Conservation (phyloP, 2,797 vertebrate genomes). For the Eremophila alpestris region DNA sequence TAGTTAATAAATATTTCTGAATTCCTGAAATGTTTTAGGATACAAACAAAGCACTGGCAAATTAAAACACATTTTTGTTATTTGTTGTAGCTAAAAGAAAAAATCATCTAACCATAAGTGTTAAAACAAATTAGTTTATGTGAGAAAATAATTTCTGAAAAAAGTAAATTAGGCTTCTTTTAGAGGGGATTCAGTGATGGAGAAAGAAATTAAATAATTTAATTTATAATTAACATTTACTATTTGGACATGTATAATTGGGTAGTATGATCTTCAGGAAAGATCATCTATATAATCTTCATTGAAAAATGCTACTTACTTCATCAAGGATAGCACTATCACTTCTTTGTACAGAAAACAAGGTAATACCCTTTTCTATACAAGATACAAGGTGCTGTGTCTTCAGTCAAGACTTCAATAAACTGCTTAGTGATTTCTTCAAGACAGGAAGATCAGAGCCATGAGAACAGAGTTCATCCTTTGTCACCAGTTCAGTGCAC, state of each 20-base stretch:
- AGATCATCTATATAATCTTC: constrained; percentile 22
- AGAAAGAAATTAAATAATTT: constrained; percentile 47
- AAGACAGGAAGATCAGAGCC: background rate
- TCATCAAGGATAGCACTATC: constrained; percentile 38
- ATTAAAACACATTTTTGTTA: constrained; percentile 28
- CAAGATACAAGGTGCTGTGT: constrained; percentile 63
- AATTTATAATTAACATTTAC: constrained; percentile 37
- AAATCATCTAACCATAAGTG: background rate
- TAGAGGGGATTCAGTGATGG: background rate
- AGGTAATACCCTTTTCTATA: constrained; percentile 8
- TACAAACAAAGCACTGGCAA: constrained; percentile 31
- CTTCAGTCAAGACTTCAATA: constrained; percentile 25
- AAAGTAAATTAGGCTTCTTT: constrained; percentile 12
- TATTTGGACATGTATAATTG: constrained; percentile 23
- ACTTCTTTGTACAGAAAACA: constrained; percentile 26
- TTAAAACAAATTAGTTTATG: constrained; percentile 15
- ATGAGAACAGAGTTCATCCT: background rate
- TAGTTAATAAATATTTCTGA: constrained; percentile 38
- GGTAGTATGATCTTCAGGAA: constrained; percentile 1
- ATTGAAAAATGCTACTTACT: constrained; percentile 27
- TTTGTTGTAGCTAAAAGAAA: constrained; percentile 8
- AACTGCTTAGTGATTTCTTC: constrained; percentile 10
- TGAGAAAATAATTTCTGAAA: constrained; percentile 8
- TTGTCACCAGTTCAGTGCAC: constrained; percentile 53
- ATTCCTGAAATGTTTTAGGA: constrained; percentile 62